Base-by-base conservation (phyloP, 2,888 invertebrate genomes). In the Thymelicus lineola region DNA sequence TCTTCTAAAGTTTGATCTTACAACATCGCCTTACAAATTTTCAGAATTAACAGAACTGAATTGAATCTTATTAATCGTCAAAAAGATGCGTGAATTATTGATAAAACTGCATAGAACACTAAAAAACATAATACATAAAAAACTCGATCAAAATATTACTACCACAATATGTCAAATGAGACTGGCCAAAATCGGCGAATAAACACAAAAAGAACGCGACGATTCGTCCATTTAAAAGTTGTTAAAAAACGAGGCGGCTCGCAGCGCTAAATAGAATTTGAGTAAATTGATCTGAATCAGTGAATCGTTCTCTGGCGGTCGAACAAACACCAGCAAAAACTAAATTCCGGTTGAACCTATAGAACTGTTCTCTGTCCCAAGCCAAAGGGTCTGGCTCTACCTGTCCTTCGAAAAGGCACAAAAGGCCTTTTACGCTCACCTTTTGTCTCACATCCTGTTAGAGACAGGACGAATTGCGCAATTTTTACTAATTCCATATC, bases 371-470 rank as follows among this genome's bases (percentile, higher is more conserved):
- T 66, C 70, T 35, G 57, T 68, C 72, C 35, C 72, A 66, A 74
- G 73, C 35, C 72, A 66, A 74, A 74, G 65, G 53, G 65, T 46
- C 45, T 64, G 73, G 15, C 62, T n/a, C 65, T 74, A 75, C 75
- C 75, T 75, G 75, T 68, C 17, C 64, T 66, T 72, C 71, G 66
- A 73, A 62, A 71, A 62, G 64, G 61, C 71, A 76, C 75, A 77
- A 77, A 75, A 73, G 75, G 62, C 63, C 74, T 73, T 74, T 76
- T 70, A 66, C 63, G 71, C 68, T 46, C 42, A 58, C 66, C 66
- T 38, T 53, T 66, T 66, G 38, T 59, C 58, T 66, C 15, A 75
- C 74, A 77, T 77, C 79, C 75, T 75, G 76, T 76, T 76, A 75
- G 72, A 75, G 68, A 76, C 75, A 57, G 68, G 55, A 70, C 67